Conservation (phyloP, 2,797 vertebrate species). For the Lates japonicus region DNA sequence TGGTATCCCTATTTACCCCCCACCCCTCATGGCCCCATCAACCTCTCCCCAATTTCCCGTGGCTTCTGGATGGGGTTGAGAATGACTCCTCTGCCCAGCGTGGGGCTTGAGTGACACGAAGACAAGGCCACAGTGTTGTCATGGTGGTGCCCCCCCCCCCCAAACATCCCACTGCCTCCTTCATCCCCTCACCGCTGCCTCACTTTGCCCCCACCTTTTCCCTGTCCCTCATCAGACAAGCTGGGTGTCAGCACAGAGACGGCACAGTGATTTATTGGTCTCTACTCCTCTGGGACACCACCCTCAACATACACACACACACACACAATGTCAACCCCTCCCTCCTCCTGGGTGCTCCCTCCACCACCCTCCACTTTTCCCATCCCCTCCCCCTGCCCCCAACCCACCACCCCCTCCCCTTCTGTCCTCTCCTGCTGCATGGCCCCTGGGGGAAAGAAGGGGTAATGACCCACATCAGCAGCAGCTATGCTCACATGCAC, state of each 20-base stretch:
- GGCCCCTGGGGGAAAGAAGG: constrained; percentile 78
- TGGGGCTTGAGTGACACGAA: constrained; percentile 79
- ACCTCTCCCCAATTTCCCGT: constrained; percentile 24
- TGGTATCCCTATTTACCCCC: constrained; percentile 24
- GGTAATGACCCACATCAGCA: constrained; percentile 90
- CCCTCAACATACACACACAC: constrained; percentile 24
- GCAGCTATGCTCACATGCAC: constrained; percentile 71
- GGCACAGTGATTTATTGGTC: constrained; percentile 85
- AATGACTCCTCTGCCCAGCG: constrained; percentile 62
- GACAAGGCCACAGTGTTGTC: constrained; percentile 83
- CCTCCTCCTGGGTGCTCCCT: constrained; percentile 12
- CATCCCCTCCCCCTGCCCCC: constrained; percentile 23
- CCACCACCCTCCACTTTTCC: constrained; percentile 45
- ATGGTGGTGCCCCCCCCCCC: constrained; percentile 34
- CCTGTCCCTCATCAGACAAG: constrained; percentile 82
- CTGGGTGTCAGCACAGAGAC: constrained; percentile 83
- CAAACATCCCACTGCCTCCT: neutral
- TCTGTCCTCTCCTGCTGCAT: constrained; percentile 72
- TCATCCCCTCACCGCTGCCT: constrained; percentile 30
- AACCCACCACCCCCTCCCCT: constrained; percentile 58
- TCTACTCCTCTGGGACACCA: constrained; percentile 78
- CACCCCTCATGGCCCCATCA: constrained; percentile 5
- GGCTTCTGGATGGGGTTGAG: constrained; percentile 45
- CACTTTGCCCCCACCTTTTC: constrained; percentile 37
- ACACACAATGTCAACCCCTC: constrained; percentile 45